A percentile compares a stretch with the other conserved stretches of the same genome.
Conservation (phyloP, 2,888 invertebrate genomes). For the Colletes collaris region DNA sequence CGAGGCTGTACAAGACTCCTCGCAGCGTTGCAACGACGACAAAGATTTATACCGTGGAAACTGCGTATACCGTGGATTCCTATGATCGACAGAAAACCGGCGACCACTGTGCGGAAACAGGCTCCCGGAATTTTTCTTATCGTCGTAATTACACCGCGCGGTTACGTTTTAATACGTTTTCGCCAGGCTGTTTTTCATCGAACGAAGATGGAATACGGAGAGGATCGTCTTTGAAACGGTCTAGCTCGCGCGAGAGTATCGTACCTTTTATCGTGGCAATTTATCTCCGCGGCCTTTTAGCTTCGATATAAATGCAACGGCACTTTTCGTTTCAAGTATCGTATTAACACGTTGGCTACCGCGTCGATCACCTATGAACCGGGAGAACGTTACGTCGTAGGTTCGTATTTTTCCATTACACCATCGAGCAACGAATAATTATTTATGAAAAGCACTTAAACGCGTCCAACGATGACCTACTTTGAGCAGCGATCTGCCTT, state of each 20-base stretch:
- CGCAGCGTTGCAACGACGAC: constrained; percentile 56
- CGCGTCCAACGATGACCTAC: no score
- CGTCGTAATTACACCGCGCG: constrained; percentile 10
- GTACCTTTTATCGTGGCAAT: constrained; percentile 39
- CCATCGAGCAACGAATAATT: neutral
- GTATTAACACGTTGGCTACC: constrained; percentile 8
- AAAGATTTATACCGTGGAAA: constrained; percentile 65
- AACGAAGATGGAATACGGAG: constrained; percentile 5
- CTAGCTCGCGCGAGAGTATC: constrained; percentile 6
- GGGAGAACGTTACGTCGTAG: no score
- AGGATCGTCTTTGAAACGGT: neutral
- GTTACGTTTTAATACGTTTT: constrained; percentile 26
- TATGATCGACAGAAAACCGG: constrained; percentile 30
- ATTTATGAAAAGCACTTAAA: no score
- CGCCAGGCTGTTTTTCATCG: neutral
- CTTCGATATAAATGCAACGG: constrained; percentile 4
- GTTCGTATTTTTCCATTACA: neutral
- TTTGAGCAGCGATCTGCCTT: no score
- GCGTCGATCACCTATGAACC: neutral
- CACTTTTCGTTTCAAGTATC: constrained; percentile 7
- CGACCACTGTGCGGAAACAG: neutral
- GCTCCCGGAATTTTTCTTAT: neutral
- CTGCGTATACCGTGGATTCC: constrained; percentile 19
- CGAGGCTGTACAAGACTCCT: constrained; percentile 67
- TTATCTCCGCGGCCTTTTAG: constrained; percentile 27